A percentile compares a stretch with the other conserved stretches of the same genome.
Conservation (phyloP, 2,888 invertebrate genomes). For the Apotomis turbidana region DNA sequence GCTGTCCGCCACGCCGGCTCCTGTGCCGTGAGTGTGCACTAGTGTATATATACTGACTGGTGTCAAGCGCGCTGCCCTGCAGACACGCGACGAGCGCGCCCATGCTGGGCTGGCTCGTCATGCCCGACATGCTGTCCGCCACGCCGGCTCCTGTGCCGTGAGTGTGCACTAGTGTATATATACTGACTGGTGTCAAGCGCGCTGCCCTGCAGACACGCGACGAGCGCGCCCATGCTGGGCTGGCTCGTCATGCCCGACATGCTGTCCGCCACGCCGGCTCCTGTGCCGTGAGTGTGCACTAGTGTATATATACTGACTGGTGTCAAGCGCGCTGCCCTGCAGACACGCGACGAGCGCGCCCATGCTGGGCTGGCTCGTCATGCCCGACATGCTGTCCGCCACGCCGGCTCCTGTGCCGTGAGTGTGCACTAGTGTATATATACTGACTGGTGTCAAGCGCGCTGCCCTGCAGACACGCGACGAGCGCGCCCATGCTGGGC, state of each 20-base stretch:
- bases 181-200: neutral
- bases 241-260: neutral
- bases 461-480: neutral
- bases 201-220: neutral
- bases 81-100: neutral
- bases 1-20: neutral
- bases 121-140: neutral
- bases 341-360: neutral
- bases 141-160: neutral
- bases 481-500: slow-evolving; percentile 1
- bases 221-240: slow-evolving; percentile 1
- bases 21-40: too few relatives aligned
- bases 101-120: neutral
- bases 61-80: neutral
- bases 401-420: neutral
- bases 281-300: too few relatives aligned
- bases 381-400: slow-evolving; percentile 88
- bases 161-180: too few relatives aligned
- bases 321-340: neutral
- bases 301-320: neutral
- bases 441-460: slow-evolving; percentile 89
- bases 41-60: neutral
- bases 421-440: too few relatives aligned
- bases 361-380: neutral
- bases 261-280: neutral